A percentile compares a stretch with the other conserved stretches of the same genome.
phyloP scores from a whole-genome alignment of 2,113 vertebrate species.

The Chaetodon auriga region DNA sequence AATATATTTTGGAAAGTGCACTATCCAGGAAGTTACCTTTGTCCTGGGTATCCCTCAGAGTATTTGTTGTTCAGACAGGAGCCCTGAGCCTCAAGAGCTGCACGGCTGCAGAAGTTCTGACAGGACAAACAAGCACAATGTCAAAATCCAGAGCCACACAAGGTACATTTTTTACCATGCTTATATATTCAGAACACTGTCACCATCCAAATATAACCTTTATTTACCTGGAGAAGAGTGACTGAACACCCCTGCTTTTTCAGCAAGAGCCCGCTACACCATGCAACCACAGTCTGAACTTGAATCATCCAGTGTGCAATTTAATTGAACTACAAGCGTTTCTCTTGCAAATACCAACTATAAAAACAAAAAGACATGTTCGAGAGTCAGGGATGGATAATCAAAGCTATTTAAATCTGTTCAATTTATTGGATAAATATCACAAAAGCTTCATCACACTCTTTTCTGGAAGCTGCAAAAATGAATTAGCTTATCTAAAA shows the following conservation, averaged over 20 bases:
- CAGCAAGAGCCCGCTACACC: background rate
- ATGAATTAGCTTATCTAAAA: constrained; percentile 13
- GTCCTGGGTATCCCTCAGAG: constrained; percentile 92
- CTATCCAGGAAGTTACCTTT: constrained; percentile 82
- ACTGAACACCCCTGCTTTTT: constrained; percentile 14
- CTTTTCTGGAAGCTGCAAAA: constrained; percentile 4
- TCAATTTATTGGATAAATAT: background rate
- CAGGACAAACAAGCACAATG: constrained; percentile 47
- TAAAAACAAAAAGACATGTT: background rate
- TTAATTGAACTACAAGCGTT: background rate
- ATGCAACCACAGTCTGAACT: constrained; percentile 3
- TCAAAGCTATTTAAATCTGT: background rate
- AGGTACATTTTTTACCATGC: constrained; percentile 4
- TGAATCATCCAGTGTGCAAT: background rate
- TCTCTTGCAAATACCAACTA: constrained; percentile 9
- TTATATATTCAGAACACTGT: constrained; percentile 45
- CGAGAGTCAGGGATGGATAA: background rate
- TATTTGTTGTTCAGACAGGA: constrained; percentile 97
- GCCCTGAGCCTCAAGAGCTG: constrained; percentile 91
- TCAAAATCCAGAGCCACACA: constrained; percentile 31
- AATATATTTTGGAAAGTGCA: background rate
- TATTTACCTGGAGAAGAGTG: constrained; percentile 27
- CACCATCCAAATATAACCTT: constrained; percentile 52
- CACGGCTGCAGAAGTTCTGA: constrained; percentile 95
- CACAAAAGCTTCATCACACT: background rate